A percentile compares a stretch with the other conserved stretches of the same genome.
Evolutionary conservation across 2,113 vertebrate species (phyloP).

Genomic region (Oreotragus oreotragus): DNA sequence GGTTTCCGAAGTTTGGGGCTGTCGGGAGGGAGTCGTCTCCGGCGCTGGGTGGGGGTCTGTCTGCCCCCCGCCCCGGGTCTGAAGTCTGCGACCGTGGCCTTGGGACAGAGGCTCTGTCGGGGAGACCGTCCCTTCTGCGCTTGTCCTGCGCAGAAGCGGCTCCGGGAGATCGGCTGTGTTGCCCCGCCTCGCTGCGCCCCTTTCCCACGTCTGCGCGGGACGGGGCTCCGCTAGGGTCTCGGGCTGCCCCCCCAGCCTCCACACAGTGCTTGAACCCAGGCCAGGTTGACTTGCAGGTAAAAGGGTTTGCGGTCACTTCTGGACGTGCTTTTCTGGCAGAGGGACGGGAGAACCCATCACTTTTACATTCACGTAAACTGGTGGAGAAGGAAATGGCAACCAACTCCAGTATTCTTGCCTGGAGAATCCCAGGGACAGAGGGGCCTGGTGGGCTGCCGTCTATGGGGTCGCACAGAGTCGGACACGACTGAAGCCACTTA

Average conservation of each 20-base stretch:
- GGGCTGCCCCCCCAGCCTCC: accelerated
- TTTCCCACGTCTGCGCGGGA: background rate
- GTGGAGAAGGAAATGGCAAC: background rate
- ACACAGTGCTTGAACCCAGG: background rate
- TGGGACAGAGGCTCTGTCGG: accelerated
- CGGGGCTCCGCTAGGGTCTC: background rate
- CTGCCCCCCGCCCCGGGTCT: too few relatives aligned
- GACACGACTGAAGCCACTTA: background rate
- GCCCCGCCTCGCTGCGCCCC: background rate
- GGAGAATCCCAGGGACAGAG: background rate
- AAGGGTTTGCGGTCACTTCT: background rate
- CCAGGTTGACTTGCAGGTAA: background rate
- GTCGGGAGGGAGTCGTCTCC: too few relatives aligned
- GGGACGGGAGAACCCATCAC: background rate
- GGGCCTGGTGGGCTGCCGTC: background rate
- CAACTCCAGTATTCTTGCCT: background rate
- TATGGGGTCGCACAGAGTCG: background rate
- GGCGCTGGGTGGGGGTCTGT: accelerated
- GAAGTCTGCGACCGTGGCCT: background rate
- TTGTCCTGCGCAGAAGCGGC: accelerated
- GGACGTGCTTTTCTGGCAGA: background rate
- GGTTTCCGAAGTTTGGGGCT: background rate
- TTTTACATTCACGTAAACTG: background rate
- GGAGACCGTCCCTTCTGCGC: accelerated
- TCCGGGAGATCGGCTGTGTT: background rate